phyloP scores from a whole-genome alignment of 2,797 vertebrate genomes.

The Danio albolineatus region DNA sequence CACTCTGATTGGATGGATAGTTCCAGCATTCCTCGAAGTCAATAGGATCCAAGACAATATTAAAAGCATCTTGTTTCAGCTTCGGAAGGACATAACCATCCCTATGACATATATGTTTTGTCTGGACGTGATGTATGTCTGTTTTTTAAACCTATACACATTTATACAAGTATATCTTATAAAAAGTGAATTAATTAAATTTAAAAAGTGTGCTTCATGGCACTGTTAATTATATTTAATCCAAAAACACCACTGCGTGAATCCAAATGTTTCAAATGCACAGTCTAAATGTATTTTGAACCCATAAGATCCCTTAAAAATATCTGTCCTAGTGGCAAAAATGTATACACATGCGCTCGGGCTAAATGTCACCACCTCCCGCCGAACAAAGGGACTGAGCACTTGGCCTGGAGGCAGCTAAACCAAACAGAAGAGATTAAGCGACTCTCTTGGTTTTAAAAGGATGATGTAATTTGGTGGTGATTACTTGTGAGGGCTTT shows the following conservation, averaged over 20 bases:
- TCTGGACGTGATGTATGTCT: neutral
- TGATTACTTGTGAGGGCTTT: constrained; percentile 71
- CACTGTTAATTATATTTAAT: neutral
- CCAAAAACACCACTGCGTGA: constrained; percentile 5
- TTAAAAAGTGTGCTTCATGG: neutral
- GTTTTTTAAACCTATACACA: neutral
- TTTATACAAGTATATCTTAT: neutral
- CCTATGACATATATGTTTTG: neutral
- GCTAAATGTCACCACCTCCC: constrained; percentile 75
- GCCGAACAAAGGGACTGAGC: constrained; percentile 75
- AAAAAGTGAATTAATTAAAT: neutral
- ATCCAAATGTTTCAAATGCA: neutral
- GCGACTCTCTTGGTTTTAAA: constrained; percentile 67
- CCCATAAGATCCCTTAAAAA: constrained; percentile 1
- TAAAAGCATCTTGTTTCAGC: neutral
- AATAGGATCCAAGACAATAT: neutral
- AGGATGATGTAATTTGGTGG: constrained; percentile 79
- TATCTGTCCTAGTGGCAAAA: constrained; percentile 24
- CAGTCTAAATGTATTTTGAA: constrained; percentile 17
- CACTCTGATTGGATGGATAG: too few relatives aligned
- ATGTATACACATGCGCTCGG: constrained; percentile 59
- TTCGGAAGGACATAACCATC: constrained; percentile 9
- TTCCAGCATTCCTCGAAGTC: too few relatives aligned
- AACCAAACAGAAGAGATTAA: constrained; percentile 69
- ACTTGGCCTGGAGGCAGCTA: constrained; percentile 68